Conservation (phyloP, 1,140 invertebrate genomes). For the Apis cerana region DNA sequence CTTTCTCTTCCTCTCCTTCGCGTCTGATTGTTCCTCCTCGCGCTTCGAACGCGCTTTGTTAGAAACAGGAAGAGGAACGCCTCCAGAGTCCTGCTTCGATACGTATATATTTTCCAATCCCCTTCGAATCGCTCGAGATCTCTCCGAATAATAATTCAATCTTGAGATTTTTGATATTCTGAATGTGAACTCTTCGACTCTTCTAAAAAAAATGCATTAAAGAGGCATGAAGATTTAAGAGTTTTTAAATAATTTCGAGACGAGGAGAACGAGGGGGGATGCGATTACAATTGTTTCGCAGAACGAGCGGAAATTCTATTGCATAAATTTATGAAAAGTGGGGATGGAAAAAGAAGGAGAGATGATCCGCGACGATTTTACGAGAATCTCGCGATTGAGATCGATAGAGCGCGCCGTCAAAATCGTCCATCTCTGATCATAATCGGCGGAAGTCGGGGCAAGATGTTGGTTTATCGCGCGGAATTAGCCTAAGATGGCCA, state of each 20-base stretch:
- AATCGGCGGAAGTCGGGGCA: constrained; percentile 54
- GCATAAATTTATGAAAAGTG: not conserved
- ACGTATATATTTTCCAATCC: constrained; percentile 7
- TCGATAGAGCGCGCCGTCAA: constrained; percentile 22
- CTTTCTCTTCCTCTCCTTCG: not conserved
- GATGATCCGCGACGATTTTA: not conserved
- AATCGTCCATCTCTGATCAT: constrained; percentile 38
- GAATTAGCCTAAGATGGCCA: constrained; percentile 55
- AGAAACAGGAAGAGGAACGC: too few relatives aligned
- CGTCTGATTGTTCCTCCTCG: not conserved
- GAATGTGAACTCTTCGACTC: too few relatives aligned
- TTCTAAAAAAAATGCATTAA: too few relatives aligned
- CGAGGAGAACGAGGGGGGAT: too few relatives aligned
- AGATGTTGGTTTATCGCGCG: constrained; percentile 55
- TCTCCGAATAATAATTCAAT: too few relatives aligned
- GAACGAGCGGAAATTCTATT: too few relatives aligned
- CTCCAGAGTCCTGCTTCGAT: too few relatives aligned
- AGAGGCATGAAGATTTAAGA: too few relatives aligned
- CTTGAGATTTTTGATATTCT: too few relatives aligned
- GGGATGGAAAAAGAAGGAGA: not conserved
- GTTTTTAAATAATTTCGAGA: too few relatives aligned
- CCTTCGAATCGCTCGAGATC: not conserved
- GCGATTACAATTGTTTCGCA: too few relatives aligned
- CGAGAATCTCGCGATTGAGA: not conserved
- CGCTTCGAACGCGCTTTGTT: too few relatives aligned